A percentile compares a stretch with the other conserved stretches of the same genome.
phyloP scores from a whole-genome alignment of 1,140 invertebrate species.

The Drosophila kanapiae region DNA sequence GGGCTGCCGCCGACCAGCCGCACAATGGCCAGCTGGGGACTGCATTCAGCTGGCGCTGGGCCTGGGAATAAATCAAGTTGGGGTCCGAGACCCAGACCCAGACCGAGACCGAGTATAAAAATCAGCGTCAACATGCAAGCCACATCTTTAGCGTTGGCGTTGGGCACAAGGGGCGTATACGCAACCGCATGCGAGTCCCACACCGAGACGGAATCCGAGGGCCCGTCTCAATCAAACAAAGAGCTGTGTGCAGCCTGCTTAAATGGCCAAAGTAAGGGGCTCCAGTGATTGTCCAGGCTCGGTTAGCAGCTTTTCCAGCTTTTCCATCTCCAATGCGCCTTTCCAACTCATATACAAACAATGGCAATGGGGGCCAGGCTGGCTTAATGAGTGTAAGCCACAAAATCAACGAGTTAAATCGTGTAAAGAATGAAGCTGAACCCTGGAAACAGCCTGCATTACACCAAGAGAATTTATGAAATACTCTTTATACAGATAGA shows the following conservation, averaged over 20 bases:
- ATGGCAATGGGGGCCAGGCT: conserved; percentile 48
- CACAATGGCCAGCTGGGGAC: conserved; percentile 52
- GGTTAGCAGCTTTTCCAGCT: conserved; percentile 18
- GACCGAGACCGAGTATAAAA: conserved; percentile 53
- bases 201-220: conserved; percentile 15
- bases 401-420: conserved; percentile 81
- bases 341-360: conserved; percentile 46
- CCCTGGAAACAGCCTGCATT: conserved; percentile 30
- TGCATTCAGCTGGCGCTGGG: conserved; percentile 42
- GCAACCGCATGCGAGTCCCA: conserved; percentile 18
- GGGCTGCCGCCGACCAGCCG: not conserved
- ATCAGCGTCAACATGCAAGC: conserved; percentile 69
- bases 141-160: conserved; percentile 44
- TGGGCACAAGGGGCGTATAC: conserved; percentile 21
- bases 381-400: conserved; percentile 77
- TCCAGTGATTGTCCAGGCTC: conserved; percentile 1
- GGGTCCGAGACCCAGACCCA: conserved; percentile 10
- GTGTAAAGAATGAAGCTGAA: conserved; percentile 67
- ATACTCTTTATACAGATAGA: not conserved
- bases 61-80: conserved; percentile 68
- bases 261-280: conserved; percentile 25
- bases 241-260: conserved; percentile 25
- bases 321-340: conserved; percentile 13
- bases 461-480: conserved; percentile 12
- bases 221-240: conserved; percentile 52